Evolutionary conservation across 2,888 invertebrate species (phyloP).

Genomic region (Hyposoter dolosus): DNA sequence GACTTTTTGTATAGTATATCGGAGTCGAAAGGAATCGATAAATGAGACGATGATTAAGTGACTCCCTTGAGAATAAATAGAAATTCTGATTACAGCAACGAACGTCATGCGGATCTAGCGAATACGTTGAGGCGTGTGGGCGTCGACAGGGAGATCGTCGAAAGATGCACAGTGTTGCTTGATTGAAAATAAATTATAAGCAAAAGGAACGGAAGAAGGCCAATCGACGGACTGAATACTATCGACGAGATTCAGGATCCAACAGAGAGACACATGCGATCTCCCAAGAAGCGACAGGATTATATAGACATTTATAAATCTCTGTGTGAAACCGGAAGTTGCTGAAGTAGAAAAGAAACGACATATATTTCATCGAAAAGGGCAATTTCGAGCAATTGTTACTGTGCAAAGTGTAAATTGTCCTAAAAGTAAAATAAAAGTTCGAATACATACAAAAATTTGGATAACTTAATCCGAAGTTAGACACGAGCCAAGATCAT

Average conservation of each 20-base stretch:
- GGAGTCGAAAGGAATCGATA: constrained; percentile 15
- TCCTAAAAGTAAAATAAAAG: no score
- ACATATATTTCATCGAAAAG: no score
- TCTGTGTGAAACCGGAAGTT: constrained; percentile 12
- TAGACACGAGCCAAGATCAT: no score
- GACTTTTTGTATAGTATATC: neutral
- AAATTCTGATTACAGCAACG: constrained; percentile 34
- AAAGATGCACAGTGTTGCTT: constrained; percentile 32
- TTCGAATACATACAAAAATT: no score
- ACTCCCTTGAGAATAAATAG: constrained; percentile 21
- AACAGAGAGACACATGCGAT: constrained; percentile 38
- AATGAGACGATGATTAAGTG: constrained; percentile 37
- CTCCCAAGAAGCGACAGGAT: constrained; percentile 33
- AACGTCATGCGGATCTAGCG: constrained; percentile 30
- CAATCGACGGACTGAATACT: constrained; percentile 25
- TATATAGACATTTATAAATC: neutral
- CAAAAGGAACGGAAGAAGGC: constrained; percentile 37
- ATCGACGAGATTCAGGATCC: constrained; percentile 46
- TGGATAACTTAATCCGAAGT: no score
- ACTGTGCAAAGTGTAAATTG: neutral
- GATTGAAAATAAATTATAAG: constrained; percentile 56
- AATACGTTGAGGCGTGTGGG: constrained; percentile 34
- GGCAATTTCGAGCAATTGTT: no score
- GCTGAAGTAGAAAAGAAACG: neutral
- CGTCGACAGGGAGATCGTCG: constrained; percentile 25